A percentile compares a stretch with the other conserved stretches of the same genome.
Evolutionary conservation across 2,797 vertebrate species (phyloP).

Genomic region (Gambusia yucatana): DNA sequence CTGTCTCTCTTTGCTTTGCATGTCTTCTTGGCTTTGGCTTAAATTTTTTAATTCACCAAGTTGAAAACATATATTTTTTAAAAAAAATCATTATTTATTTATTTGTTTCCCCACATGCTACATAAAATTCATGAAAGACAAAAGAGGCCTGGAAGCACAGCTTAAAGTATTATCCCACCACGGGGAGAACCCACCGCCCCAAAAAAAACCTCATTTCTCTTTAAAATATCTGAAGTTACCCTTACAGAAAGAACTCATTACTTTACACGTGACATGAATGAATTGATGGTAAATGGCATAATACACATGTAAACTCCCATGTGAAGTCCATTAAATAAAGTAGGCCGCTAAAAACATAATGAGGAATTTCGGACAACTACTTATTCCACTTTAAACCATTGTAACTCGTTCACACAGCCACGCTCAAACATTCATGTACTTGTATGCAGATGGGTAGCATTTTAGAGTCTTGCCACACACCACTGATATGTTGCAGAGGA

Average conservation of each 20-base stretch:
- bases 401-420: not conserved
- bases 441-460: not conserved
- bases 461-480: not conserved
- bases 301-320: not conserved
- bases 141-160: constrained; percentile 9
- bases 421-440: not conserved
- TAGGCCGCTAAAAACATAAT: not conserved
- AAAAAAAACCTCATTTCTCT: not conserved
- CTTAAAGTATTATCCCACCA: constrained; percentile 10
- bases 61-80: constrained; percentile 48
- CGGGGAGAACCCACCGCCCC: not conserved
- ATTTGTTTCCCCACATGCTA: constrained; percentile 14
- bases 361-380: not conserved
- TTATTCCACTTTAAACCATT: too few species aligned
- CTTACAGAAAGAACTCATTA: not conserved
- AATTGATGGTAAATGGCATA: not conserved
- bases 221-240: not conserved
- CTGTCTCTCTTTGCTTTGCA: constrained; percentile 24
- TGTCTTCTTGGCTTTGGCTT: constrained; percentile 35
- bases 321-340: not conserved
- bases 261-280: not conserved
- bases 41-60: constrained; percentile 49
- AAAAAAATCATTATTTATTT: not conserved
- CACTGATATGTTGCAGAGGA: not conserved
- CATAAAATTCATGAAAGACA: constrained; percentile 35